Conservation (phyloP, 2,797 vertebrate species). For the Channa striata region DNA sequence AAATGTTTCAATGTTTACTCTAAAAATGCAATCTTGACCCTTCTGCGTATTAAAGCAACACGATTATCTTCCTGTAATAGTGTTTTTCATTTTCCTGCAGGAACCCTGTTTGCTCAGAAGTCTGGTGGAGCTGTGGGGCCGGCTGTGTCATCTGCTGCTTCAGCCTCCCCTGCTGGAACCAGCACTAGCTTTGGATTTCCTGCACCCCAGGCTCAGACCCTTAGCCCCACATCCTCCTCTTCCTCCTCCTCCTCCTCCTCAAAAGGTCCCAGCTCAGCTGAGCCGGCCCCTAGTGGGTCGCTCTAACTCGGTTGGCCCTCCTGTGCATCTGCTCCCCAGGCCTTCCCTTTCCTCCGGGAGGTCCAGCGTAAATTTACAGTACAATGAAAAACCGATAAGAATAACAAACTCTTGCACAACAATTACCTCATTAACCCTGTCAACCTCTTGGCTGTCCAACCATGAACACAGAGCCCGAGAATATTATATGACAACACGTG, state of each 20-base stretch:
- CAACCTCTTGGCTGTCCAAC: constrained; percentile 79
- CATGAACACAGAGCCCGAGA: constrained; percentile 72
- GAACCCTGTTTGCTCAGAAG: constrained; percentile 96
- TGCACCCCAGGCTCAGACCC: constrained; percentile 80
- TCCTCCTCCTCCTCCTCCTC: constrained; percentile 77
- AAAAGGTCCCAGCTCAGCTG: constrained; percentile 90
- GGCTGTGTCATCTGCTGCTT: constrained; percentile 62
- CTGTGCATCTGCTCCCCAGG: constrained; percentile 49
- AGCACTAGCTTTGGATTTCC: constrained; percentile 83
- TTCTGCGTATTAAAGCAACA: background rate
- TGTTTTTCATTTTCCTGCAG: constrained; percentile 65
- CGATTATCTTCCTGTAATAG: background rate
- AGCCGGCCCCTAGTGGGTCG: constrained; percentile 92
- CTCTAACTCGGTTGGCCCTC: constrained; percentile 81
- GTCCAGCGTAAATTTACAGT: constrained; percentile 74
- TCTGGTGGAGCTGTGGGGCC: constrained; percentile 83
- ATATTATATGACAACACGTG: constrained; percentile 57
- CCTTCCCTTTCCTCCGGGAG: constrained; percentile 50
- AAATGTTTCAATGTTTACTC: too few species aligned
- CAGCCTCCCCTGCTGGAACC: constrained; percentile 82
- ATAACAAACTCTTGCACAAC: constrained; percentile 85
- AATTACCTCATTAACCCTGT: constrained; percentile 85
- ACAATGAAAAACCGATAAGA: constrained; percentile 74
- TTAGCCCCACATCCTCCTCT: constrained; percentile 88
- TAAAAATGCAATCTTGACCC: background rate